Evolutionary conservation across 2,888 invertebrate species (phyloP), one percentile per base, ranked within the genome.

Genomic region (Sinohyriopsis cumingii): DNA sequence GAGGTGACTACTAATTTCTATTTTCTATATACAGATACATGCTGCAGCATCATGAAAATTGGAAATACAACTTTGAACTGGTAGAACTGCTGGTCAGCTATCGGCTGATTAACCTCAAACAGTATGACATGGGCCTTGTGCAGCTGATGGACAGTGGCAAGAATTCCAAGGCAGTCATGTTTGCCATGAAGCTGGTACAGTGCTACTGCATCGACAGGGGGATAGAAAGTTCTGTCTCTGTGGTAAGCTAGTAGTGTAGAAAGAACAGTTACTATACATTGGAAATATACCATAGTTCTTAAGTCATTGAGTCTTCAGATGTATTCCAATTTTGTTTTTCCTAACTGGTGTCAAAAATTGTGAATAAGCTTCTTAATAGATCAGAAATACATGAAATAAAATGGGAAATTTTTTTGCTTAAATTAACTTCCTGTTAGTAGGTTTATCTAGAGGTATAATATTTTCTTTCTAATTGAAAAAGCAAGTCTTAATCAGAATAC

Each of bases 41-140:
- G 78, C 94, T 95, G 3, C 97, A 98, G 84, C 94, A 95, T 86
- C 93, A 96, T 55, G 97, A 97, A 76, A 93, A 94, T 72, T n/a
- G n/a, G n/a, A 93, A 95, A 77, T 98, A 95, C 90, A 98, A 97
- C 88, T 92, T 96, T 63, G 98, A 98, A 82, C 96, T 96, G 0
- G 93, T 98, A 3, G 98, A 98, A 88, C 93, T 94, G 72, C 92
- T 99, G 28, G 94, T 99, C 73, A 93, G 95, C 74, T 93, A 94
- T 63, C 95, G 95, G 71, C 92, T 97, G 63, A 93, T 97, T 54
- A 95, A 95, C 88, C 91, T 96, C 81, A 93, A 93, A n/a, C 95
- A 88, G 81, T 89, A 88, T 65, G 89, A 90, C 74, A 67, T 80
- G 55, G 86, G 84, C 73, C 83, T 90, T 4, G 84, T 86, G 7